Conservation (phyloP, 2,113 vertebrate genomes). For the Thamnophis sirtalis region DNA sequence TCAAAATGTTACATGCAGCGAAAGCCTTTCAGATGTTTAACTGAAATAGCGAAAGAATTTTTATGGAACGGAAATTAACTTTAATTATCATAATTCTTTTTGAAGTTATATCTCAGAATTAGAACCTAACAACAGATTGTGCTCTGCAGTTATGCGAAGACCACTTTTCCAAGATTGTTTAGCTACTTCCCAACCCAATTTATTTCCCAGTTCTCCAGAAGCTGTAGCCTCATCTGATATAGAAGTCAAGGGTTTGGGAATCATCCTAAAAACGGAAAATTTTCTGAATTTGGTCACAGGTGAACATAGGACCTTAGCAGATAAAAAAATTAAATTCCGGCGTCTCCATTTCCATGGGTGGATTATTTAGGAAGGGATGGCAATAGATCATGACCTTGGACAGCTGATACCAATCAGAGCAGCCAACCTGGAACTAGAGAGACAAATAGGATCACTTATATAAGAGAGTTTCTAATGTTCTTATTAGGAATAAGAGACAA, state of each 20-base stretch:
- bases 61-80: not conserved
- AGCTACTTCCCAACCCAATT: not conserved
- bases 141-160: not conserved
- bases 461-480: not conserved
- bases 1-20: not conserved
- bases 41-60: not conserved
- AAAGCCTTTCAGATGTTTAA: not conserved
- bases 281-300: not conserved
- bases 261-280: not conserved
- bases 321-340: not conserved
- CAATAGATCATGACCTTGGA: not conserved
- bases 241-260: not conserved
- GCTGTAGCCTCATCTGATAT: not conserved
- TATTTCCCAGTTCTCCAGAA: not conserved
- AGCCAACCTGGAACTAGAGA: not conserved
- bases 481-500: not conserved
- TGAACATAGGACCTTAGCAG: not conserved
- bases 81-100: not conserved
- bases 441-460: not conserved
- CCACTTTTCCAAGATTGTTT: not conserved
- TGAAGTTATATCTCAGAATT: not conserved
- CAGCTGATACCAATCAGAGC: not conserved
- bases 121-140: not conserved
- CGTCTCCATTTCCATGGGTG: not conserved
- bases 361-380: not conserved